Evolutionary conservation across 2,888 invertebrate species (phyloP), one percentile per base, ranked within the genome.

Genomic region (Strigamia maritima): DNA sequence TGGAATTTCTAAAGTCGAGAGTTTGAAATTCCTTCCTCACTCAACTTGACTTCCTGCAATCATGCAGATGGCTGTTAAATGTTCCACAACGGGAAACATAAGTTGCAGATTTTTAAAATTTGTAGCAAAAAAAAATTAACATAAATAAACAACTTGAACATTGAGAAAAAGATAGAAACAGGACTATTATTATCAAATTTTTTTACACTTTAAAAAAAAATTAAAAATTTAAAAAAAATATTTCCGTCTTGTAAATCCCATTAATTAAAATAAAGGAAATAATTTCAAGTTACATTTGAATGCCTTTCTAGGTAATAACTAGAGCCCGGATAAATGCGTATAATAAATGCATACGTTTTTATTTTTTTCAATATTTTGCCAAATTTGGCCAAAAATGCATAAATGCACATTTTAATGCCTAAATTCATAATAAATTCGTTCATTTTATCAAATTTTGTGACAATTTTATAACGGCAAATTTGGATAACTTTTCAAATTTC

Each of bases 101-200:
- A 44, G 44, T 44, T 44, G 12, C 44, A 44, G 10, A 44, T 44
- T 44, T 31, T 31, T 31, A 31, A n/a, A 31, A 4, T 31, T 31
- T 31, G 31, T 31, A 40, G 40, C 16, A n/a, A 49, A 49, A 77
- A 54, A 81, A 35, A 70, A 79, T 80, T 60, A 79, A 38, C n/a
- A 24, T n/a, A 74, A 31, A 74, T 38, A 74, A 35, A 38, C 75
- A 38, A 19, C 3, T 77, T 26, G 74, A 16, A 70, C n/a, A 77
- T 35, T 22, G 16, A 35, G 78, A 24, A 19, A n/a, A n/a, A n/a
- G n/a, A n/a, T n/a, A n/a, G n/a, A n/a, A n/a, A n/a, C n/a, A n/a
- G n/a, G n/a, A n/a, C n/a, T n/a, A n/a, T n/a, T n/a, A n/a, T n/a
- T n/a, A n/a, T n/a, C n/a, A n/a, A n/a, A n/a, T n/a, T n/a, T n/a